Conservation (phyloP, 2,113 vertebrate species). For the Rhynchomys soricoides region DNA sequence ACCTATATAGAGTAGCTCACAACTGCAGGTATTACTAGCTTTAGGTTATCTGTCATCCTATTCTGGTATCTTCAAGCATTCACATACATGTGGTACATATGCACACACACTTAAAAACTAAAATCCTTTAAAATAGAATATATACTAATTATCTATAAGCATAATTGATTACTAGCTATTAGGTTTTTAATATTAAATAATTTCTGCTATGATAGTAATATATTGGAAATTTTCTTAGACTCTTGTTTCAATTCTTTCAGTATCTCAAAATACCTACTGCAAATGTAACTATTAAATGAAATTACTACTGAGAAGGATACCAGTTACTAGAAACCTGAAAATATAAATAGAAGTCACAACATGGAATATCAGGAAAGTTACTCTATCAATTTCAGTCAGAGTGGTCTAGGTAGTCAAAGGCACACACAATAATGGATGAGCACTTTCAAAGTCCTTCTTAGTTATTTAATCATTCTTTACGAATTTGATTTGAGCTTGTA, state of each 20-base stretch:
- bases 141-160: not conserved
- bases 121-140: not conserved
- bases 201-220: not conserved
- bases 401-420: not conserved
- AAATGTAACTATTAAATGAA: slow-evolving; percentile 16
- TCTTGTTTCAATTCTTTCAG: not conserved
- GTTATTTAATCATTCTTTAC: slow-evolving; percentile 13
- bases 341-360: not conserved
- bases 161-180: not conserved
- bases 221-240: not conserved
- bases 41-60: not conserved
- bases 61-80: not conserved
- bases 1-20: not conserved
- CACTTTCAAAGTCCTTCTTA: not conserved
- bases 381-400: rapidly evolving
- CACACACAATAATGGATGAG: not conserved
- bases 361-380: not conserved
- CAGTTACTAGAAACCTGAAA: not conserved
- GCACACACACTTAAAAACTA: not conserved
- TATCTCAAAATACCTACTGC: not conserved
- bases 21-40: not conserved
- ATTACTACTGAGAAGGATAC: not conserved
- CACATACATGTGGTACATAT: not conserved
- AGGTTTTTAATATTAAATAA: not conserved
- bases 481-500: slow-evolving; percentile 8